These are phyloP conservation scores for Metopolophium dirhodum DNA, from an alignment of 1,140 invertebrate species.

Conservation along the genomic window DNA sequence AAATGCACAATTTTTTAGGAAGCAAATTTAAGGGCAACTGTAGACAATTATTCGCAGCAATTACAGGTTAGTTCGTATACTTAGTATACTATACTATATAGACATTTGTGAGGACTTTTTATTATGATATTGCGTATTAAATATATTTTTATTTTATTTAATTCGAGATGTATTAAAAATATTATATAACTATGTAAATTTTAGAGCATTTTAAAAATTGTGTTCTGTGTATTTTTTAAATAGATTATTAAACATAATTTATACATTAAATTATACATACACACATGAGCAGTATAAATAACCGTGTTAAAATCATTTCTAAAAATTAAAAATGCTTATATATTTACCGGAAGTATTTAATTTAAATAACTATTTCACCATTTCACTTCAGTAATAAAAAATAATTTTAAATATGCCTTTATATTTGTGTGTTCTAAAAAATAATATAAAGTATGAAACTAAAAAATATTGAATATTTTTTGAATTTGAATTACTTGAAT, in stretches of 20 bases:
- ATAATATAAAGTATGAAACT: not conserved
- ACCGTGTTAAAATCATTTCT: not conserved
- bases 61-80: conserved; percentile 25
- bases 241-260: not conserved
- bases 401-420: not conserved
- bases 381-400: not conserved
- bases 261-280: not conserved
- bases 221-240: not conserved
- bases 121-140: not conserved
- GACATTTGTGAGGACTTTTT: not conserved
- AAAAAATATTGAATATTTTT: not conserved
- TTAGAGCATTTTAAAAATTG: not conserved
- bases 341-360: conserved; percentile 10
- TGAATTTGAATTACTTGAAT: not conserved
- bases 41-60: conserved; percentile 26
- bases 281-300: not conserved
- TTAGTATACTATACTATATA: not conserved
- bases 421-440: not conserved
- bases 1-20: not conserved
- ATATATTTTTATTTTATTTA: not conserved
- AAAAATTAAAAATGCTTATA: not conserved
- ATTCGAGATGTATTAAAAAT: not conserved
- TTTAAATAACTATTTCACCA: not conserved
- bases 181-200: not conserved
- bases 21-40: not conserved